Evolutionary conservation across 2,113 vertebrate species (phyloP).

Genomic region (Oryctolagus cuniculus): DNA sequence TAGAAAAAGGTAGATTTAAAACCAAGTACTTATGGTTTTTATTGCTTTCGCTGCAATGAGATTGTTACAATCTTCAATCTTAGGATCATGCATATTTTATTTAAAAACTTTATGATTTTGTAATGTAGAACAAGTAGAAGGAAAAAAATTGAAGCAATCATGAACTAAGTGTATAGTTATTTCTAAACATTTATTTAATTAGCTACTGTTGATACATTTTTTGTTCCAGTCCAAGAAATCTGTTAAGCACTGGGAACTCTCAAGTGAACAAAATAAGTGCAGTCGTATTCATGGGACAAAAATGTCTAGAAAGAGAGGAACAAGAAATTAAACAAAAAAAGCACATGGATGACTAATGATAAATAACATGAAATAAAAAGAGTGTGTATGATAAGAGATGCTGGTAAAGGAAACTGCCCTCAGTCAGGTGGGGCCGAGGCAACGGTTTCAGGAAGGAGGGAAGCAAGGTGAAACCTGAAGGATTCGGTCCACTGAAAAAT

Average conservation of each 20-base stretch:
- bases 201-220: neutral
- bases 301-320: neutral
- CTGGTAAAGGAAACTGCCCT: neutral
- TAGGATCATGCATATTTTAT: neutral
- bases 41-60: neutral
- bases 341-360: neutral
- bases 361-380: constrained; percentile 3
- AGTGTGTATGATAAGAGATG: too few species aligned
- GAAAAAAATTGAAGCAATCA: constrained; percentile 13
- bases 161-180: neutral
- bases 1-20: neutral
- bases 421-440: neutral
- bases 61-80: neutral
- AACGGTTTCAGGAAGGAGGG: neutral
- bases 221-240: neutral
- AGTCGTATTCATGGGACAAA: neutral
- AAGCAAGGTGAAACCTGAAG: neutral
- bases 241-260: neutral
- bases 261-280: neutral
- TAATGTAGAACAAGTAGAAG: neutral
- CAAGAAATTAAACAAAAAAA: neutral
- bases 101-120: neutral
- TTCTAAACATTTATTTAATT: neutral
- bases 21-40: neutral
- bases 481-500: neutral